Percentiles rank a stretch among this genome's conserved stretches.
These are phyloP conservation scores for Coccyzus lansbergi DNA, from an alignment of 2,797 vertebrate species.

Conservation along the genomic window DNA sequence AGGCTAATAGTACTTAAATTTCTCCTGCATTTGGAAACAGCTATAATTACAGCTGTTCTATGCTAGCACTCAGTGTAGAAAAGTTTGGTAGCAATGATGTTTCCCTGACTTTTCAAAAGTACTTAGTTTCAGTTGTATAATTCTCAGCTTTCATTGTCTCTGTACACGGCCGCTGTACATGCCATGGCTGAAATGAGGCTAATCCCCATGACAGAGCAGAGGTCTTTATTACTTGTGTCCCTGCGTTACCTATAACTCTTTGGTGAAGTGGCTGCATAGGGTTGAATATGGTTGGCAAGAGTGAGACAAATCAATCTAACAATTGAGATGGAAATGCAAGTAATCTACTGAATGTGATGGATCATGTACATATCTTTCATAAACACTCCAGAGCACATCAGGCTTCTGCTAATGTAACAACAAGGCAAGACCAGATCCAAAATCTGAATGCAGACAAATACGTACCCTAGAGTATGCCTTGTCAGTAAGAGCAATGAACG, in stretches of 20 bases:
- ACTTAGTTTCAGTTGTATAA: neutral
- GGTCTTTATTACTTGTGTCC: neutral
- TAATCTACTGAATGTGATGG: neutral
- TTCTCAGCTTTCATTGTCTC: neutral
- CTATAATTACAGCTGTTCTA: neutral
- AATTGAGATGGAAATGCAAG: neutral
- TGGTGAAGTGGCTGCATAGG: neutral
- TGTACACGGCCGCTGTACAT: neutral
- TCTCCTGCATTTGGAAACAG: neutral
- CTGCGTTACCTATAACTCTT: neutral
- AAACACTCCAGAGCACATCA: neutral
- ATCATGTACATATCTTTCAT: neutral
- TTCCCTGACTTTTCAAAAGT: neutral
- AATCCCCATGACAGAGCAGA: neutral
- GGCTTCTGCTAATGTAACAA: neutral
- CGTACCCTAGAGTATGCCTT: neutral
- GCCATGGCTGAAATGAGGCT: constrained; percentile 2
- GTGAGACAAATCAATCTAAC: neutral
- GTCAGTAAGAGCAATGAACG: neutral
- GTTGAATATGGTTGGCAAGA: neutral
- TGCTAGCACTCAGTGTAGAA: neutral
- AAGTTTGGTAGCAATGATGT: neutral
- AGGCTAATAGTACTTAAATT: neutral
- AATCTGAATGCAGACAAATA: neutral
- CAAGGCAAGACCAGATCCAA: neutral